Conservation (phyloP, 2,797 vertebrate genomes). For the Hypotaenidia okinawae region DNA sequence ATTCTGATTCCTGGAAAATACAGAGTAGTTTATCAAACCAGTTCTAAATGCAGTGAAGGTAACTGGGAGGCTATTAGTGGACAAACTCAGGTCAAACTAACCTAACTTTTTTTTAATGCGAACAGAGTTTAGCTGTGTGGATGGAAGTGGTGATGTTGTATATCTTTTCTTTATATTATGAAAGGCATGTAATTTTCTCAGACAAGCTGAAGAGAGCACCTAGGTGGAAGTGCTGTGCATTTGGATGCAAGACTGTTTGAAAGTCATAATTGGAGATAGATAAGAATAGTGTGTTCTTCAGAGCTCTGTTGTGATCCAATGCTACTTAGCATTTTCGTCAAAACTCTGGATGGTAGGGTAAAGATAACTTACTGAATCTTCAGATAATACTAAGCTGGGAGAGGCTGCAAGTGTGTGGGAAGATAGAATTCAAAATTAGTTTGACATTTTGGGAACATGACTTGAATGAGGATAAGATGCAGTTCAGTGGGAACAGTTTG, state of each 20-base stretch:
- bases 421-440: constrained; percentile 37
- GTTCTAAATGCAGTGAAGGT: neutral
- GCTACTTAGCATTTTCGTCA: neutral
- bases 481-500: constrained; percentile 10
- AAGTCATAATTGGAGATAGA: neutral
- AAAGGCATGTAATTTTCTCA: neutral
- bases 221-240: neutral
- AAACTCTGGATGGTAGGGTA: neutral
- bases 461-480: neutral
- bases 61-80: neutral
- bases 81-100: neutral
- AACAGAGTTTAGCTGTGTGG: neutral
- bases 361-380: neutral
- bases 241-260: neutral
- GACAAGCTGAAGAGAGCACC: neutral
- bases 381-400: constrained; percentile 12
- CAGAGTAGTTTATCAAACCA: neutral
- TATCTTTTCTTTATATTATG: neutral
- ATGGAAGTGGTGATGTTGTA: neutral
- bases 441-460: constrained; percentile 52
- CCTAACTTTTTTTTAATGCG: neutral
- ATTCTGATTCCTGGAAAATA: neutral
- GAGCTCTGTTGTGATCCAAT: neutral
- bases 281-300: neutral
- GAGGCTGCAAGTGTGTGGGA: constrained; percentile 27